Evolutionary conservation across 2,113 vertebrate species (phyloP).

Genomic region (Seriola quinqueradiata): DNA sequence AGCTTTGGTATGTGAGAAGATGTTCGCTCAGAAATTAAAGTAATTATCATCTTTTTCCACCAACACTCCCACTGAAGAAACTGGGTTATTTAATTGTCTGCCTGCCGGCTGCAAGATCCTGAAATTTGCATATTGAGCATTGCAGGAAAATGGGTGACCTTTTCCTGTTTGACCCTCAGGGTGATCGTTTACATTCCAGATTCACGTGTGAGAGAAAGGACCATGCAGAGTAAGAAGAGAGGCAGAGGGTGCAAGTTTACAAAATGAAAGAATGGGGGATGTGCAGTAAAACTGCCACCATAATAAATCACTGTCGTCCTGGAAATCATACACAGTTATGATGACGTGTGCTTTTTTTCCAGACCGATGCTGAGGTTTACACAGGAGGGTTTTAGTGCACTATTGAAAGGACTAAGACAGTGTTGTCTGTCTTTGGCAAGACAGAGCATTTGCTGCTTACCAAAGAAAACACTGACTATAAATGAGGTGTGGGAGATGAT

Average conservation of each 20-base stretch:
- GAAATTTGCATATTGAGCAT: constrained; percentile 72
- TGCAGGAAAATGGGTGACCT: constrained; percentile 71
- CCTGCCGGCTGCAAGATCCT: constrained; percentile 41
- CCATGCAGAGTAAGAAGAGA: not conserved
- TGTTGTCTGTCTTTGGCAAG: constrained; percentile 5
- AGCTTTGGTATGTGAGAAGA: constrained; percentile 1
- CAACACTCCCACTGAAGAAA: constrained; percentile 8
- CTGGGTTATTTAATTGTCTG: constrained; percentile 27
- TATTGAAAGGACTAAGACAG: constrained; percentile 28
- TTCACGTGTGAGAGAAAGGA: constrained; percentile 24
- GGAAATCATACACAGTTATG: constrained; percentile 40
- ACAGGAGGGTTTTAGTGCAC: constrained; percentile 17
- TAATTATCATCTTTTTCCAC: constrained; percentile 16
- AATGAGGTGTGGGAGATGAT: constrained; percentile 33
- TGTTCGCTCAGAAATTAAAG: constrained; percentile 28
- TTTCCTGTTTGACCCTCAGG: constrained; percentile 66
- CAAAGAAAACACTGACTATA: constrained; percentile 5
- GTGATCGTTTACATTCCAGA: constrained; percentile 65
- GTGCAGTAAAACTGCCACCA: constrained; percentile 24
- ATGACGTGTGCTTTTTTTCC: constrained; percentile 23
- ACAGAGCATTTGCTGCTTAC: constrained; percentile 17
- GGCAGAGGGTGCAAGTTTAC: not conserved
- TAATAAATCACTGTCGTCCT: constrained; percentile 52
- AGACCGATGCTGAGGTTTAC: not conserved
- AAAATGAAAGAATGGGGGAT: constrained; percentile 24